A percentile compares a stretch with the other conserved stretches of the same genome.
These are phyloP conservation scores for Tolypeutes matacus DNA, from an alignment of 2,797 vertebrate species.

Conservation along the genomic window DNA sequence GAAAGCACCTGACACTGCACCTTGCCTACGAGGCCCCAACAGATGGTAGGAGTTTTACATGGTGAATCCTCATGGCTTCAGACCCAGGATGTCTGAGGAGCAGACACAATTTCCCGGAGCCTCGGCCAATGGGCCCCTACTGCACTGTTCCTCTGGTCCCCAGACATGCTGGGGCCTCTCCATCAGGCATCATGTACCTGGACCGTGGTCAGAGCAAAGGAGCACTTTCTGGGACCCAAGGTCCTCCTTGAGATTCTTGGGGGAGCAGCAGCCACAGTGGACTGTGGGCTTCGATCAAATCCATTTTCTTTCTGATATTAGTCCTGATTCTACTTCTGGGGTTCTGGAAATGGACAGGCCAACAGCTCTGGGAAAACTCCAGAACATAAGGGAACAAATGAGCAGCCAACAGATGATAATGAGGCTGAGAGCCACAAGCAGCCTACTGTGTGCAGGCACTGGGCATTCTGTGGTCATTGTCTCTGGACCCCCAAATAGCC, in stretches of 20 bases:
- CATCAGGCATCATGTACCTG: too few species aligned
- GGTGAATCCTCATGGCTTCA: rapidly evolving
- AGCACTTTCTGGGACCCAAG: background rate
- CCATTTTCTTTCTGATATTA: background rate
- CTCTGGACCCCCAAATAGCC: background rate
- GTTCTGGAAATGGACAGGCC: background rate
- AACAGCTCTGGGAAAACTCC: background rate
- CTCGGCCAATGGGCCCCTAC: background rate
- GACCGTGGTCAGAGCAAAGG: background rate
- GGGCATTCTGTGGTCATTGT: too few species aligned
- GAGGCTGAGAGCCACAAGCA: background rate
- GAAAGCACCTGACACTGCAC: background rate
- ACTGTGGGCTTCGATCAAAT: too few species aligned
- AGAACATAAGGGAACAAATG: rapidly evolving
- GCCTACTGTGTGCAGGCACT: background rate
- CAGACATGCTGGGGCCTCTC: background rate
- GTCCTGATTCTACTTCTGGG: background rate
- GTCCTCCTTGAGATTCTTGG: rapidly evolving
- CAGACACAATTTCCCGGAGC: too few species aligned
- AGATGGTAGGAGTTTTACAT: background rate
- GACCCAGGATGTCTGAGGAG: too few species aligned
- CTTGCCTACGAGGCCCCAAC: background rate
- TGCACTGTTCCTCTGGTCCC: rapidly evolving
- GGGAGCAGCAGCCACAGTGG: rapidly evolving
- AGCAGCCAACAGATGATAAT: background rate